A percentile compares a stretch with the other conserved stretches of the same genome.
Conservation (phyloP, 2,888 invertebrate species). For the Adelphocoris suturalis region DNA sequence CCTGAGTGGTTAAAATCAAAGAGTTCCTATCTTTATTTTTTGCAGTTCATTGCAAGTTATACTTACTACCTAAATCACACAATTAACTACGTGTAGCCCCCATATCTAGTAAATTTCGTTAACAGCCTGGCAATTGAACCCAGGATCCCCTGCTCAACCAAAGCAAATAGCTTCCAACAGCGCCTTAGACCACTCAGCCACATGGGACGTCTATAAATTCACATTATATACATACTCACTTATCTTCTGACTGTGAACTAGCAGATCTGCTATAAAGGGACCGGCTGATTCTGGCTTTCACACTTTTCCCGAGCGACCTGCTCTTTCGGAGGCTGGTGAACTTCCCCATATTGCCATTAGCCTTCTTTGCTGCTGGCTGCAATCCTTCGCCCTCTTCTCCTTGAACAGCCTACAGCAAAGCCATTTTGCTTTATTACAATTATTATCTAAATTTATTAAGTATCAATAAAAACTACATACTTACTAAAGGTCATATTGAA, state of each 20-base stretch:
- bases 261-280: constrained; percentile 80
- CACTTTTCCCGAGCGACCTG: constrained; percentile 80
- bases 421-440: not conserved
- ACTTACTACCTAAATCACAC: too few species aligned
- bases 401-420: not conserved
- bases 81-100: too few species aligned
- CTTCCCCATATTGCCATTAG: constrained; percentile 75
- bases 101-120: too few species aligned
- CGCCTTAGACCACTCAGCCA: too few species aligned
- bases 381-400: constrained; percentile 41
- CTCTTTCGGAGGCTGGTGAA: constrained; percentile 77
- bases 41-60: too few species aligned
- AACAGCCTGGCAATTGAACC: too few species aligned
- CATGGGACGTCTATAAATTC: too few species aligned
- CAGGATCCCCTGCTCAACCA: too few species aligned
- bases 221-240: constrained; percentile 32
- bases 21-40: too few species aligned
- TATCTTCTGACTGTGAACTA: constrained; percentile 73
- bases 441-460: not conserved
- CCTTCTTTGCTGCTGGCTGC: constrained; percentile 52
- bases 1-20: too few species aligned
- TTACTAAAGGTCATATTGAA: not conserved
- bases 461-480: not conserved
- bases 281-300: constrained; percentile 81
- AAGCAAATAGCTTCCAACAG: too few species aligned